Percentiles rank a stretch among this genome's conserved stretches.
These are phyloP conservation scores for Falco peregrinus DNA, from an alignment of 2,797 vertebrate species.

Conservation along the genomic window DNA sequence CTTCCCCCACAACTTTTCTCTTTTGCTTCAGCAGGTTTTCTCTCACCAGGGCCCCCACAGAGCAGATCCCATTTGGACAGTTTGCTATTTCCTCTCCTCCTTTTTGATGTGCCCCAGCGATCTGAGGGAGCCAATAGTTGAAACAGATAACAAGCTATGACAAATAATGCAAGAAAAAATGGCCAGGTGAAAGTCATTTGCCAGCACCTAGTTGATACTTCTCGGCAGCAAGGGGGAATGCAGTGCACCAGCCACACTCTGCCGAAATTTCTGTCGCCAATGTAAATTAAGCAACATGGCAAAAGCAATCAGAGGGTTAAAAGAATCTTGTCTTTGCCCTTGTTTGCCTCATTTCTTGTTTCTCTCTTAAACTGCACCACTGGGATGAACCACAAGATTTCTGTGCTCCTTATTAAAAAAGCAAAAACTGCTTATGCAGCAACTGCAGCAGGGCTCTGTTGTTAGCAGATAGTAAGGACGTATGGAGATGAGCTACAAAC, in stretches of 20 bases:
- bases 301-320: slow-evolving; percentile 61
- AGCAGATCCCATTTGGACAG: neutral
- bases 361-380: slow-evolving; percentile 68
- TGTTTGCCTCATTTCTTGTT: slow-evolving; percentile 63
- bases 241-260: neutral
- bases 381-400: slow-evolving; percentile 71
- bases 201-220: neutral
- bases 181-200: neutral
- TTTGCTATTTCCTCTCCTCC: neutral
- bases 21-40: neutral
- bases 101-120: neutral
- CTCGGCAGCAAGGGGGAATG: neutral
- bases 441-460: slow-evolving; percentile 69
- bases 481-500: slow-evolving; percentile 65
- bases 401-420: slow-evolving; percentile 72
- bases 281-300: neutral
- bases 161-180: slow-evolving; percentile 2
- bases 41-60: neutral
- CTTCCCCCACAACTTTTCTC: neutral
- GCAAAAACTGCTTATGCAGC: slow-evolving; percentile 78
- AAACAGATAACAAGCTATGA: neutral
- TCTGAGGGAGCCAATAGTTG: neutral
- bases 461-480: slow-evolving; percentile 67
- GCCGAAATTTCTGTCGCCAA: neutral
- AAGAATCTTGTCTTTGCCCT: slow-evolving; percentile 26